These are phyloP conservation scores for Bombus pyrosoma DNA, from an alignment of 1,140 invertebrate species.

Conservation along the genomic window DNA sequence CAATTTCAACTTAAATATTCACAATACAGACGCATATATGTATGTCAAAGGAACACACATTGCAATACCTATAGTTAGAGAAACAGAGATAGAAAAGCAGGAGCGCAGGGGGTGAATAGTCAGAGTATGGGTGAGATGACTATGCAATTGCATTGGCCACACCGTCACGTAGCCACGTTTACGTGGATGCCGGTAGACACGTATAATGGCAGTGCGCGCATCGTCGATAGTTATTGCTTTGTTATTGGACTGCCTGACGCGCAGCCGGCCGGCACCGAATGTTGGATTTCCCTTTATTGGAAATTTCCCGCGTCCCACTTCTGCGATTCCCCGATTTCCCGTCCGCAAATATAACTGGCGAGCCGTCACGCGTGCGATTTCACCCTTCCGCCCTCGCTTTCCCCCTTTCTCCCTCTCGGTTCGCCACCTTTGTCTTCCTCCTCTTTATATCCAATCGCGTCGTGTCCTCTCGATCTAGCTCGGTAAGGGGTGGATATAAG, in stretches of 20 bases:
- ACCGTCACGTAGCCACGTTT: conserved; percentile 50
- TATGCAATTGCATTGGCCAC: conserved; percentile 55
- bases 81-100: neutral
- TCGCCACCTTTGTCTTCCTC: conserved; percentile 21
- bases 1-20: conserved; percentile 57
- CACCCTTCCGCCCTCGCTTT: conserved; percentile 45
- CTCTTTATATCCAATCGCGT: neutral
- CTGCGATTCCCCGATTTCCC: conserved; percentile 59
- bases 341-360: conserved; percentile 61
- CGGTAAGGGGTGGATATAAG: neutral
- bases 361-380: conserved; percentile 52
- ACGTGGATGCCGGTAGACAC: conserved; percentile 48
- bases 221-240: conserved; percentile 70
- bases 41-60: conserved; percentile 34
- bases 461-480: neutral
- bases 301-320: conserved; percentile 66
- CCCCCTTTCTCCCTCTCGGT: too few relatives aligned
- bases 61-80: conserved; percentile 35
- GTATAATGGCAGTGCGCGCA: conserved; percentile 59
- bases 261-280: conserved; percentile 46
- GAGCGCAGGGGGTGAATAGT: neutral
- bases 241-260: conserved; percentile 62
- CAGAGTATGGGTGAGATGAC: neutral
- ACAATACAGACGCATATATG: conserved; percentile 43
- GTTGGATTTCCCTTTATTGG: conserved; percentile 68